A percentile compares a stretch with the other conserved stretches of the same genome.
phyloP scores from a whole-genome alignment of 2,888 invertebrate species.

The Zaprionus bogoriensis region DNA sequence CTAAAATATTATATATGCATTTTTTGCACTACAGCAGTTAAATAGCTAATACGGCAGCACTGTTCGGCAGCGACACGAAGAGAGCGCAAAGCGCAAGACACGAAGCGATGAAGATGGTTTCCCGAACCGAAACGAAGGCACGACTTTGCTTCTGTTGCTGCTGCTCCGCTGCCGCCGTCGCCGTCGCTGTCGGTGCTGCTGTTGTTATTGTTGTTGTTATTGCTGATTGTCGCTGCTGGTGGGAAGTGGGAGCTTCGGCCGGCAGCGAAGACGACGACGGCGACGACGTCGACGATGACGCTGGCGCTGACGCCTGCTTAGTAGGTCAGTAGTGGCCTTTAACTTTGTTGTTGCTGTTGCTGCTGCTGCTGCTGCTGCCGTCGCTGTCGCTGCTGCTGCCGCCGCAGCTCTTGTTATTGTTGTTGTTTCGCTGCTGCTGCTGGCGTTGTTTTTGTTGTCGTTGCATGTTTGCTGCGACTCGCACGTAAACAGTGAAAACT shows the following conservation, averaged over 20 bases:
- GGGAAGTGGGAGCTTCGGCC: constrained; percentile 47
- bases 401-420: constrained; percentile 7
- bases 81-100: constrained; percentile 39
- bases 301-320: constrained; percentile 60
- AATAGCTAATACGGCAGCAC: neutral
- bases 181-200: constrained; percentile 14
- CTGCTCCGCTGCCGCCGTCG: constrained; percentile 12
- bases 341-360: constrained; percentile 38
- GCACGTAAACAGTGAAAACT: constrained; percentile 32
- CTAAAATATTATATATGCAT: too few species aligned
- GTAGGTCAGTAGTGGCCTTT: constrained; percentile 82
- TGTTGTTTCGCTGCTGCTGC: neutral
- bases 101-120: constrained; percentile 49
- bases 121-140: constrained; percentile 52
- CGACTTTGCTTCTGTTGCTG: constrained; percentile 34
- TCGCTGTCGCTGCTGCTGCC: constrained; percentile 1
- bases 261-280: constrained; percentile 34
- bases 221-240: constrained; percentile 29
- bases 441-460: constrained; percentile 14
- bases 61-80: constrained; percentile 18
- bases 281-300: constrained; percentile 20
- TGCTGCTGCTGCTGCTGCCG: constrained; percentile 1
- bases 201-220: constrained; percentile 7
- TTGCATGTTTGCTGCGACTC: constrained; percentile 40
- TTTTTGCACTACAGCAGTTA: too few species aligned